These are phyloP conservation scores for Sebastes aleutianus DNA, from an alignment of 2,797 vertebrate genomes.

Conservation along the genomic window DNA sequence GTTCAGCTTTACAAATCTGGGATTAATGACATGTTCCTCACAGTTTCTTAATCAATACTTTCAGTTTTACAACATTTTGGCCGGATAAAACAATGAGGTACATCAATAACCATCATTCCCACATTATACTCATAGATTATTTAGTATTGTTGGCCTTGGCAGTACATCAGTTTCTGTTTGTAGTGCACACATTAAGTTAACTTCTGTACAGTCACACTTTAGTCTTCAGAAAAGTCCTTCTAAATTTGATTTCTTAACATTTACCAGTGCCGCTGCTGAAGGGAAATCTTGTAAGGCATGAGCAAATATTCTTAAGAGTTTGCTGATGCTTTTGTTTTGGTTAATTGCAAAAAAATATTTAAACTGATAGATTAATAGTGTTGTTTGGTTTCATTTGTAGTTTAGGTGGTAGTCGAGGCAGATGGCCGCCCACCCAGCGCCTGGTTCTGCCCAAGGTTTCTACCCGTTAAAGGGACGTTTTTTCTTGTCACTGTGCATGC, in stretches of 20 bases:
- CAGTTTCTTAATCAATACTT: background rate
- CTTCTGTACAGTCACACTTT: background rate
- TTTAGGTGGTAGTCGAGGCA: background rate
- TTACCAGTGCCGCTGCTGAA: background rate
- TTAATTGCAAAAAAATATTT: background rate
- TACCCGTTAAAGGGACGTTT: too few relatives aligned
- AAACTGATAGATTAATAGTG: background rate
- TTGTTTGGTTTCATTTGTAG: background rate
- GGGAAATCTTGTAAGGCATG: background rate
- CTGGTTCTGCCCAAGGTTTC: too few relatives aligned
- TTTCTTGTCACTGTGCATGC: too few relatives aligned
- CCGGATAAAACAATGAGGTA: background rate
- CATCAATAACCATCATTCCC: too few relatives aligned
- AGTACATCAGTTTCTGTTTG: background rate
- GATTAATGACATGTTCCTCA: background rate
- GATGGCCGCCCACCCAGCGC: background rate
- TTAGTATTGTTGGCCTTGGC: background rate
- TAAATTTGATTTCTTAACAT: background rate
- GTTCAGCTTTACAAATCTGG: background rate
- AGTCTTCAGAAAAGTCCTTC: background rate
- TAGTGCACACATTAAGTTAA: too few relatives aligned
- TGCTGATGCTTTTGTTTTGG: background rate
- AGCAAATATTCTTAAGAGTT: background rate
- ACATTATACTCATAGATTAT: background rate
- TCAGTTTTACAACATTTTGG: background rate